Conservation (phyloP, 2,888 invertebrate genomes). For the Trissonchulus latispiculum region DNA sequence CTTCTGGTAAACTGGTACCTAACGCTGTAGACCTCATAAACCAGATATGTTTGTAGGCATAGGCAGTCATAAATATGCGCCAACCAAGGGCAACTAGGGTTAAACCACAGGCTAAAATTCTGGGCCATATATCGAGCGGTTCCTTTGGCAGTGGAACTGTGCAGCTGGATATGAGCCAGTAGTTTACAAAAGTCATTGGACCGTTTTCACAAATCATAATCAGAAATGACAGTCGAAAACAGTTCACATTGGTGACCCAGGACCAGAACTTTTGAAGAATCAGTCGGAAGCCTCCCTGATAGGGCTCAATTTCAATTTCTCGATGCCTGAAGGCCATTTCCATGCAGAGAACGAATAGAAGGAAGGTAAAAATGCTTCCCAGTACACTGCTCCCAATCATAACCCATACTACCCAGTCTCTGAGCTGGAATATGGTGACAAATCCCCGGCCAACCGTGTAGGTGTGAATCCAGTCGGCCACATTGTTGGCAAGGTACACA, state of each 20-base stretch:
- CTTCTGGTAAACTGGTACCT: not conserved
- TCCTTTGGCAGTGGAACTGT: constrained; percentile 34
- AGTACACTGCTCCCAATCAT: constrained; percentile 13
- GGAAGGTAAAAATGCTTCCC: constrained; percentile 18
- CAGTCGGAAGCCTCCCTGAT: constrained; percentile 38
- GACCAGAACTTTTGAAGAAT: constrained; percentile 37
- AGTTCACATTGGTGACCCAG: constrained; percentile 42
- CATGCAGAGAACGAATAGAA: constrained; percentile 34
- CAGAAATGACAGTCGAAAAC: constrained; percentile 41
- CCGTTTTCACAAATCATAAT: constrained; percentile 39
- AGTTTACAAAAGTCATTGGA: constrained; percentile 41
- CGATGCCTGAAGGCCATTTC: constrained; percentile 43
- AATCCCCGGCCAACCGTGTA: not conserved
- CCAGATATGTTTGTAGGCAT: not conserved
- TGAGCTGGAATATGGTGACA: constrained; percentile 18
- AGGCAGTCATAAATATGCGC: not conserved
- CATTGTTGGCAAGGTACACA: constrained; percentile 35
- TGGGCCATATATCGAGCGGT: not conserved
- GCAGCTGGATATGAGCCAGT: constrained; percentile 39
- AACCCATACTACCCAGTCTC: constrained; percentile 25
- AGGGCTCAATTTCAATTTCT: constrained; percentile 37
- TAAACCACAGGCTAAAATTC: not conserved
- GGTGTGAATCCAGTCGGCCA: constrained; percentile 39
- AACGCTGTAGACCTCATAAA: not conserved
- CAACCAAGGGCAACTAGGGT: not conserved